phyloP scores from a whole-genome alignment of 2,888 invertebrate species.

The Nesidiocoris tenuis region DNA sequence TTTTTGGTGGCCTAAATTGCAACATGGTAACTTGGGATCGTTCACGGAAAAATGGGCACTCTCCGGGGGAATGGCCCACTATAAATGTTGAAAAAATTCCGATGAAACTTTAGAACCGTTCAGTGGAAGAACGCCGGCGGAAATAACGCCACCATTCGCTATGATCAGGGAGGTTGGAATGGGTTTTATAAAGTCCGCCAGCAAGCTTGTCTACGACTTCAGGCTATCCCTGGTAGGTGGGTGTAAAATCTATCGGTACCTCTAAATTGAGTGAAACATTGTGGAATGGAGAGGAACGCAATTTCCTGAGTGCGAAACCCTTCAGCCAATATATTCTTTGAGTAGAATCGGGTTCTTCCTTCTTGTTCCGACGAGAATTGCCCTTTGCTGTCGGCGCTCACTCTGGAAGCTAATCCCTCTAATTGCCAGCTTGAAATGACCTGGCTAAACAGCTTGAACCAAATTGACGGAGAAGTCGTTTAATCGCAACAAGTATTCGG shows the following conservation, averaged over 20 bases:
- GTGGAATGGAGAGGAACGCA: conserved; percentile 32
- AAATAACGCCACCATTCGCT: no score
- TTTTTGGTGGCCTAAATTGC: no score
- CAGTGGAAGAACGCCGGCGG: no score
- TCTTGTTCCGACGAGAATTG: conserved; percentile 14
- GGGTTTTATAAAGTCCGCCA: not conserved
- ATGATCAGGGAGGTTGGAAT: no score
- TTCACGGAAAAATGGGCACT: no score
- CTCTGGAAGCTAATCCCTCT: not conserved
- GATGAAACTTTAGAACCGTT: no score
- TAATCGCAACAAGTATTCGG: no score
- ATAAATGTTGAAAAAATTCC: no score
- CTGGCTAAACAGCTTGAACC: not conserved
- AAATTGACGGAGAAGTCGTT: no score
- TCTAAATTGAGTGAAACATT: conserved; percentile 25
- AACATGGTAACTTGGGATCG: no score
- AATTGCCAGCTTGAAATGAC: not conserved
- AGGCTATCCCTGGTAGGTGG: conserved; percentile 2
- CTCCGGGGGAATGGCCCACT: no score
- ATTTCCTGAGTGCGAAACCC: conserved; percentile 22
- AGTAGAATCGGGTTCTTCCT: conserved; percentile 22
- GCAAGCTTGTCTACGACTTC: conserved; percentile 9
- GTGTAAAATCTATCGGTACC: conserved; percentile 13
- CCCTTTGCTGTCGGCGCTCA: not conserved
- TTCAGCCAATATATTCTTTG: conserved; percentile 23